A percentile compares a stretch with the other conserved stretches of the same genome.
phyloP scores from a whole-genome alignment of 2,888 invertebrate genomes.

The Gerosis bhagava region DNA sequence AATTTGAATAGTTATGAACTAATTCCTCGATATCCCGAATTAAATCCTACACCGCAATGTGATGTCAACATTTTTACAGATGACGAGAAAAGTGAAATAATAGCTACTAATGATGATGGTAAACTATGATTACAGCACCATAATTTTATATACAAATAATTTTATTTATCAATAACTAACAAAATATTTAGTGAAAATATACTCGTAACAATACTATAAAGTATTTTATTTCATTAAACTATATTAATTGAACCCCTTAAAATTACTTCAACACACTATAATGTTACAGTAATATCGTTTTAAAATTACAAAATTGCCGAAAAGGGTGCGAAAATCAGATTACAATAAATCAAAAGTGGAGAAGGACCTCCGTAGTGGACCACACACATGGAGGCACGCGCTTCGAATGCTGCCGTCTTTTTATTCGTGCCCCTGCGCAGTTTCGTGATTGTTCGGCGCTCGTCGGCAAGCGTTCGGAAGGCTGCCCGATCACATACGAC shows the following conservation, averaged over 20 bases:
- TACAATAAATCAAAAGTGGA: conserved; percentile 72
- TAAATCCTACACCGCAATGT: conserved; percentile 45
- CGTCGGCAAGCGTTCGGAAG: conserved; percentile 68
- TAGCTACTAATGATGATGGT: neutral
- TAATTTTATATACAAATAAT: too few relatives aligned
- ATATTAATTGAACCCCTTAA: too few relatives aligned
- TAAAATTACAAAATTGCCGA: conserved; percentile 39
- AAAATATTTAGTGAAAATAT: too few relatives aligned
- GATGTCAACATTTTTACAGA: conserved; percentile 46
- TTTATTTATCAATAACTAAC: too few relatives aligned
- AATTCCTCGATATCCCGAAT: conserved; percentile 61
- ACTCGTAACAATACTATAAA: too few relatives aligned
- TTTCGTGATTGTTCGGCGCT: conserved; percentile 64
- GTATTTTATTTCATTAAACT: too few relatives aligned
- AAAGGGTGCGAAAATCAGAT: conserved; percentile 69
- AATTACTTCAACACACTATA: too few relatives aligned
- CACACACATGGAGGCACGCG: conserved; percentile 91
- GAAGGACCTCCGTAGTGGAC: conserved; percentile 82
- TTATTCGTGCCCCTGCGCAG: conserved; percentile 61
- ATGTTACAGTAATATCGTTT: too few relatives aligned
- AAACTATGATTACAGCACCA: too few relatives aligned
- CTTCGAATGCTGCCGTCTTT: conserved; percentile 83
- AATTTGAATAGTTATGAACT: conserved; percentile 59
- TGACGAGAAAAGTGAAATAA: conserved; percentile 31
- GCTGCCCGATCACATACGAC: conserved; percentile 46